A percentile compares a stretch with the other conserved stretches of the same genome.
phyloP scores from a whole-genome alignment of 2,113 vertebrate species.

The Poeciliopsis prolifica region DNA sequence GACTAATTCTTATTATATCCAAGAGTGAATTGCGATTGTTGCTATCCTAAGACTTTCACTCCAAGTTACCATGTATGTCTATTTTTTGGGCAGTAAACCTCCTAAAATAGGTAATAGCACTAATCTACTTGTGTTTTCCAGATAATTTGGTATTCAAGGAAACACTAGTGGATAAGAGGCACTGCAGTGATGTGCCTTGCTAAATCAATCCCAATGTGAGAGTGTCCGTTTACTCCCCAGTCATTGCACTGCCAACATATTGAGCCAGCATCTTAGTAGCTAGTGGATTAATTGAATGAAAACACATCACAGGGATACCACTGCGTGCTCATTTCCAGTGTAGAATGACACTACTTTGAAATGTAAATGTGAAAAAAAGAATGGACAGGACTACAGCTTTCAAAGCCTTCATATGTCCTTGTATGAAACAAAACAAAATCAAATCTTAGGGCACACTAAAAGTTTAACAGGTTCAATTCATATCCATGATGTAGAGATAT shows the following conservation, averaged over 20 bases:
- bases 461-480: too few relatives aligned
- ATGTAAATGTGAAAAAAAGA: neutral
- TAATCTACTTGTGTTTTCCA: constrained; percentile 38
- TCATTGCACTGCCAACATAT: constrained; percentile 49
- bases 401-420: neutral
- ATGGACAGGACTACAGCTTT: neutral
- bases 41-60: constrained; percentile 10
- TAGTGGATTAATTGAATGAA: constrained; percentile 65
- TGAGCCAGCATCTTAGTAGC: constrained; percentile 48
- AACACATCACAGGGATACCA: constrained; percentile 59
- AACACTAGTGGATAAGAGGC: constrained; percentile 21
- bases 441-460: too few relatives aligned
- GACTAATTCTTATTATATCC: constrained; percentile 32
- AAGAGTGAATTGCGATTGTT: constrained; percentile 7
- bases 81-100: constrained; percentile 29
- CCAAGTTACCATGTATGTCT: neutral
- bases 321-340: constrained; percentile 62
- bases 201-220: constrained; percentile 54
- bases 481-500: too few relatives aligned
- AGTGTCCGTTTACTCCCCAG: constrained; percentile 44
- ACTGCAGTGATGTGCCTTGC: constrained; percentile 10
- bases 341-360: neutral
- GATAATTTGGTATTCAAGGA: constrained; percentile 35
- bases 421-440: too few relatives aligned
- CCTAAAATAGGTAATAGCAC: constrained; percentile 11